Conservation (phyloP, 2,888 invertebrate genomes). For the Andrena chrysosceles region DNA sequence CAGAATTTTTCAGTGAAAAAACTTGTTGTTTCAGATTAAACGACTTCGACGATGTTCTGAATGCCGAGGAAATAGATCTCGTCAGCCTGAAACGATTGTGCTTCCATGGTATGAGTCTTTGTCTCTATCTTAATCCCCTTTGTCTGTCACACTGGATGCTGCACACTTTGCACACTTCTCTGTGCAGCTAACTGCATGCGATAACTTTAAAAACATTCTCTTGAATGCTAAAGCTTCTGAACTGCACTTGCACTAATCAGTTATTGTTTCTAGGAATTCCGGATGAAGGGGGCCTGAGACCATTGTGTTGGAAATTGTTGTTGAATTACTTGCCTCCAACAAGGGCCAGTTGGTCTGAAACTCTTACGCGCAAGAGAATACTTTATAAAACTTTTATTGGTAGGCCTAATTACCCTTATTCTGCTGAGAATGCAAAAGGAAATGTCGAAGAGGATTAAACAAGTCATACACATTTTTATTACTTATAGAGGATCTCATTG, state of each 20-base stretch:
- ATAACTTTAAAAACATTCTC: not conserved
- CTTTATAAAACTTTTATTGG: slow-evolving; percentile 94
- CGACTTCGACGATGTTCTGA: slow-evolving; percentile 91
- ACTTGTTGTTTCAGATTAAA: slow-evolving; percentile 87
- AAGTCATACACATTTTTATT: slow-evolving; percentile 20
- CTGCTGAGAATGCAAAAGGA: not conserved
- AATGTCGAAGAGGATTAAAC: not conserved
- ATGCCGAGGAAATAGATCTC: slow-evolving; percentile 90
- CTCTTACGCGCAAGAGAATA: slow-evolving; percentile 90
- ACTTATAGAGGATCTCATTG: slow-evolving; percentile 92
- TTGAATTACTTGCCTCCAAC: slow-evolving; percentile 93
- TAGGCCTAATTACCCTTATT: slow-evolving; percentile 76
- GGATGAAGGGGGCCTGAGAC: slow-evolving; percentile 93
- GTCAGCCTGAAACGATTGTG: slow-evolving; percentile 89
- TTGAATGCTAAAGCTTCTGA: not conserved
- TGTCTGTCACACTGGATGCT: not conserved
- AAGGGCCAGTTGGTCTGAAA: slow-evolving; percentile 89
- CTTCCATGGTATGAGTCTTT: slow-evolving; percentile 89
- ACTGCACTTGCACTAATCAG: not conserved
- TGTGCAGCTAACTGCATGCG: not conserved
- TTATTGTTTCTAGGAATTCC: slow-evolving; percentile 90
- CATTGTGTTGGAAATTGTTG: slow-evolving; percentile 95
- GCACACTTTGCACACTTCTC: not conserved
- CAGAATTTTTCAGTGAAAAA: not conserved
- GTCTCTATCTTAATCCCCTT: not conserved